Conservation (phyloP, 2,113 vertebrate species). For the Corythornis madagascariensis region DNA sequence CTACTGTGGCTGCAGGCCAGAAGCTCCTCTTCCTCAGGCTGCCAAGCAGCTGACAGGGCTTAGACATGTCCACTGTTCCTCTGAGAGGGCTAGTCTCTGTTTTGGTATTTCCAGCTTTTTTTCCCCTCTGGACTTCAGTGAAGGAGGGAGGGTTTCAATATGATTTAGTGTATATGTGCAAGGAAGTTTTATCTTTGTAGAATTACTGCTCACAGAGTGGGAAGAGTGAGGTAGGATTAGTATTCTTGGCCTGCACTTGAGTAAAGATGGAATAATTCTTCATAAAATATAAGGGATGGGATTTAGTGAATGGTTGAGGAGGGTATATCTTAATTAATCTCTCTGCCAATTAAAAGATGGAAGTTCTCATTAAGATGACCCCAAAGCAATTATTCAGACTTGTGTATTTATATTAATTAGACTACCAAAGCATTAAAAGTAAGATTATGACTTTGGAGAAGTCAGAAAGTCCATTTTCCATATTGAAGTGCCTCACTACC, state of each 20-base stretch:
- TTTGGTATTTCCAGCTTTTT: neutral
- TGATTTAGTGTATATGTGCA: neutral
- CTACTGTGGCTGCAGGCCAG: neutral
- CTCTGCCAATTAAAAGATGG: conserved; percentile 52
- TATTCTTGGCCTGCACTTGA: neutral
- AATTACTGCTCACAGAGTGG: neutral
- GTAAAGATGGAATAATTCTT: neutral
- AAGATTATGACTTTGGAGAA: conserved; percentile 8
- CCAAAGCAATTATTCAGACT: conserved; percentile 40
- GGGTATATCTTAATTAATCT: conserved; percentile 61
- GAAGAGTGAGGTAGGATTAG: neutral
- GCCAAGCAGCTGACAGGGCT: neutral
- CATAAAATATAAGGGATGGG: neutral
- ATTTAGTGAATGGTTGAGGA: neutral
- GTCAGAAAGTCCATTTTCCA: neutral
- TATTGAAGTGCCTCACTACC: neutral
- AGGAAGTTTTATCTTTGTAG: neutral
- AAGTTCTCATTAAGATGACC: conserved; percentile 59
- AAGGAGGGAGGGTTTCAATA: neutral
- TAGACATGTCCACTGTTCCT: neutral
- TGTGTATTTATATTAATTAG: conserved; percentile 52
- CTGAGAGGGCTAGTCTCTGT: neutral
- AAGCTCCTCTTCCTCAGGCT: neutral
- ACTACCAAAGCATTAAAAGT: conserved; percentile 19
- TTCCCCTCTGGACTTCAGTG: neutral